phyloP scores from a whole-genome alignment of 2,113 vertebrate species.

The Mobula hypostoma region DNA sequence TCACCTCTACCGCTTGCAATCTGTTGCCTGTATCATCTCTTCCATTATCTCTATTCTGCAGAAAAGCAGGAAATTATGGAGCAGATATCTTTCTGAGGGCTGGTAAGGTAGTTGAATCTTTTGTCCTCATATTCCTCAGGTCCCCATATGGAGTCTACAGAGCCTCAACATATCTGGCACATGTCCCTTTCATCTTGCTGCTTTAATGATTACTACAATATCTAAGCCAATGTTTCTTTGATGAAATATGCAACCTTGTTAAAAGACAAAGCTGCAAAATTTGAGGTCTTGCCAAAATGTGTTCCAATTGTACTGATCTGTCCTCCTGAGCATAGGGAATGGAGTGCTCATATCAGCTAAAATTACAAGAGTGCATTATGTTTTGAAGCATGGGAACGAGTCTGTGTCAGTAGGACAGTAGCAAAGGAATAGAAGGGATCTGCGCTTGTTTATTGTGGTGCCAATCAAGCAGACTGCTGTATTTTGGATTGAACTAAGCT shows the following conservation, averaged over 20 bases:
- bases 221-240: neutral
- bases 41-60: no score
- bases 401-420: neutral
- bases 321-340: neutral
- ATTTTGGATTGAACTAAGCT: neutral
- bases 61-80: no score
- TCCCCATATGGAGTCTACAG: no score
- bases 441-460: neutral
- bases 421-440: neutral
- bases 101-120: no score
- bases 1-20: no score
- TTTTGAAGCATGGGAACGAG: neutral
- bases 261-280: neutral
- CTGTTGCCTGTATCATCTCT: no score
- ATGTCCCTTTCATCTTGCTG: no score
- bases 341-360: neutral
- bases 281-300: neutral
- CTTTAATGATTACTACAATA: no score
- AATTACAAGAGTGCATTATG: neutral
- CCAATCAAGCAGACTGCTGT: neutral
- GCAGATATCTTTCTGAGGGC: no score
- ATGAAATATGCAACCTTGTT: neutral
- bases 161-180: no score
- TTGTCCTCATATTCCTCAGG: no score
- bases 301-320: neutral